phyloP scores from a whole-genome alignment of 2,888 invertebrate species.

The Papilio gigon region DNA sequence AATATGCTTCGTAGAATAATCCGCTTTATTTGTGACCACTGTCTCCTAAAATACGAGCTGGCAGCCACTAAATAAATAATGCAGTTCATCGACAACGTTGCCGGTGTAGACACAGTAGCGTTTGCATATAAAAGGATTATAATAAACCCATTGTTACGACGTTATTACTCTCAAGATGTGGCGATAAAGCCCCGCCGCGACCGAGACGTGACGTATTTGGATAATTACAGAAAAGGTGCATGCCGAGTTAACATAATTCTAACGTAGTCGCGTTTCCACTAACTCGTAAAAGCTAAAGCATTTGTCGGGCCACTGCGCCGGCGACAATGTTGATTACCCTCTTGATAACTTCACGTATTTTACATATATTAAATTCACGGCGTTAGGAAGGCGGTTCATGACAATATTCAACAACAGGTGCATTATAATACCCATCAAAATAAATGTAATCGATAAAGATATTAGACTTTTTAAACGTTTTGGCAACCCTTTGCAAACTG shows the following conservation, averaged over 20 bases:
- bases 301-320: constrained; percentile 17
- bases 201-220: constrained; percentile 55
- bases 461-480: constrained; percentile 6
- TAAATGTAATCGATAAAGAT: constrained; percentile 11
- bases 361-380: constrained; percentile 8
- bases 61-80: constrained; percentile 5
- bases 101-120: constrained; percentile 27
- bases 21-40: background rate
- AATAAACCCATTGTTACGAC: constrained; percentile 56
- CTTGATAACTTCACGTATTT: constrained; percentile 14
- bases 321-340: constrained; percentile 17
- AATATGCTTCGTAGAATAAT: background rate
- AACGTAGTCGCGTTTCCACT: constrained; percentile 28
- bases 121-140: constrained; percentile 48
- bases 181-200: constrained; percentile 37
- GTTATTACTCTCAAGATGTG: constrained; percentile 38
- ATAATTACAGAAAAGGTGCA: constrained; percentile 51
- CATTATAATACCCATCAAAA: constrained; percentile 3
- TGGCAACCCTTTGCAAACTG: background rate
- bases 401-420: constrained; percentile 21
- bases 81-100: background rate
- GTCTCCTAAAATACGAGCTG: background rate
- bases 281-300: constrained; percentile 28
- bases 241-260: constrained; percentile 39
- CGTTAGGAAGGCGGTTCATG: constrained; percentile 1